Percentiles rank a stretch among this genome's conserved stretches.
Evolutionary conservation across 2,888 invertebrate species (phyloP).

Genomic region (Phengaris alcon): DNA sequence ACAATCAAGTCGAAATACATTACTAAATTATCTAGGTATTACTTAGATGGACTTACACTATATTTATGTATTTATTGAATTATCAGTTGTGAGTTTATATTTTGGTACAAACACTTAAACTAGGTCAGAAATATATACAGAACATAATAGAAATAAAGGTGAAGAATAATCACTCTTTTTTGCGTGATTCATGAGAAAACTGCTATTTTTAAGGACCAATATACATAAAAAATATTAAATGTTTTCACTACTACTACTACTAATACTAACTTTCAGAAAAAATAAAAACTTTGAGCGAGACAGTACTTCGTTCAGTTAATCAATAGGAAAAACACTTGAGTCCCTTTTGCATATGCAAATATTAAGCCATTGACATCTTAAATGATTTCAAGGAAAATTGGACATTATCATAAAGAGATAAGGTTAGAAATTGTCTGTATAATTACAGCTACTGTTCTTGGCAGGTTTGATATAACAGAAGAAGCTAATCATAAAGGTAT

Average conservation of each 20-base stretch:
- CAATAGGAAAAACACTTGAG: constrained; percentile 71
- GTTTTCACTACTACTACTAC: too few relatives aligned
- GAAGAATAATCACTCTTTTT: too few relatives aligned
- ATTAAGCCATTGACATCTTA: constrained; percentile 54
- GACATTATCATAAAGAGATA: constrained; percentile 16
- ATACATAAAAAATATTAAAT: too few relatives aligned
- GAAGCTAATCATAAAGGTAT: constrained; percentile 32
- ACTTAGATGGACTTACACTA: too few relatives aligned
- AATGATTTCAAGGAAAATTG: constrained; percentile 32
- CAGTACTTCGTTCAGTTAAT: constrained; percentile 60
- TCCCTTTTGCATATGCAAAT: constrained; percentile 74
- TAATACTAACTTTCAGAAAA: constrained; percentile 43
- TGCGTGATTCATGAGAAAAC: too few relatives aligned
- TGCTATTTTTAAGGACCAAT: too few relatives aligned
- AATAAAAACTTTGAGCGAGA: constrained; percentile 40
- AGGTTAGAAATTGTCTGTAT: constrained; percentile 11
- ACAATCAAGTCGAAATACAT: neutral
- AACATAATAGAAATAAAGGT: too few relatives aligned
- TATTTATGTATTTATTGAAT: too few relatives aligned
- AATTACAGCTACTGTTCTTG: constrained; percentile 34
- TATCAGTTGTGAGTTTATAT: too few relatives aligned
- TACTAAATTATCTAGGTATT: constrained; percentile 30
- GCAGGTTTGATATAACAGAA: constrained; percentile 35
- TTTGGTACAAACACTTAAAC: too few relatives aligned
- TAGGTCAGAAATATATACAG: too few relatives aligned